Evolutionary conservation across 1,140 invertebrate genomes (phyloP), one percentile per base, ranked within the genome.

Genomic region (Aricia agestis): DNA sequence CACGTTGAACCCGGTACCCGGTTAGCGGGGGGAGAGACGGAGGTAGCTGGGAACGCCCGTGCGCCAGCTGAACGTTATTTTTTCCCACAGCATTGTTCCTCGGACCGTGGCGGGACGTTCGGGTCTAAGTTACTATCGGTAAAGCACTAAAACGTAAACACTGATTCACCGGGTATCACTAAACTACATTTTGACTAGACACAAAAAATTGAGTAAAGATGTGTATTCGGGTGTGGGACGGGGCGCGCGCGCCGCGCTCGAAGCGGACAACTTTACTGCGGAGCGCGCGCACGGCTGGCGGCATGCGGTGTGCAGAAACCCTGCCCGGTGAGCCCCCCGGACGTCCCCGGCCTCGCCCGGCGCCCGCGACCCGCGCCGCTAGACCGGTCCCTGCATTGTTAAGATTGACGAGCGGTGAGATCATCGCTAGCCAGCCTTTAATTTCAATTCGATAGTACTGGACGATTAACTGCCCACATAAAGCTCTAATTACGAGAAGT

Each of bases 31-130:
- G 81, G 87, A 87, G 86, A 77, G 85, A 76, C 79, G 81, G 79
- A 79, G 89, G 87, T 91, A 89, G 87, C 87, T 91, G 89, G 89
- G 89, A 91, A 91, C 89, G 86, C 88, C 82, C 86, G 87, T 63
- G 86, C 88, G 87, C 87, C 89, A 91, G 89, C 87, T 91, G 89
- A 89, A 91, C 89, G 89, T 91, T 91, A 91, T 91, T 91, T 91
- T 91, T 91, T 91, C 87, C 89, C 89, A 91, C 89, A 91, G 87
- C 89, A 91, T 91, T 91, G 89, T 90, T 90, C 89, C 88, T 91
- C 86, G 84, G 84, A 91, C 84, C 87, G 87, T 88, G 82, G 78
- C 75, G 76, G 75, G 81, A 85, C 80, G 78, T 83, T 82, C 77
- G 72, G 67, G 80, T 81, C 70, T 83, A 81, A 79, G 71, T 42